Evolutionary conservation across 2,797 vertebrate genomes (phyloP).

Genomic region (Fringilla coelebs): DNA sequence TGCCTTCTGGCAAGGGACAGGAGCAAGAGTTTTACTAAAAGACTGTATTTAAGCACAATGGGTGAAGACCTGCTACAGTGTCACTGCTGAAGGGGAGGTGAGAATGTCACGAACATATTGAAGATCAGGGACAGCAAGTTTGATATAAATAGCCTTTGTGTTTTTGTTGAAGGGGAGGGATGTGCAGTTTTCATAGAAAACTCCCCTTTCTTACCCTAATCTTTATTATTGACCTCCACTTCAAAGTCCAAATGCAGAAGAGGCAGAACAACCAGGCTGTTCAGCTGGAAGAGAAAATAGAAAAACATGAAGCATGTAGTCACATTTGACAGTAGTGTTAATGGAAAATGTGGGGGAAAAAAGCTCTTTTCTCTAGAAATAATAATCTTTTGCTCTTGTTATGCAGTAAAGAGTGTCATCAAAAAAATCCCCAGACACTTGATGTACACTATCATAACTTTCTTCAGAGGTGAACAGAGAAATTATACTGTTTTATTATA

Average conservation of each 20-base stretch:
- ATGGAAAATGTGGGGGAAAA: rapidly evolving
- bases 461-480: neutral
- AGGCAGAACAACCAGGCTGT: neutral
- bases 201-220: neutral
- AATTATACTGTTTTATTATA: neutral
- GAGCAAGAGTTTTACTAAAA: constrained; percentile 31
- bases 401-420: neutral
- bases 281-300: neutral
- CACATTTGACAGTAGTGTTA: neutral
- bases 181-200: neutral
- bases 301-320: neutral
- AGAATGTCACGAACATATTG: constrained; percentile 32
- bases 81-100: constrained; percentile 58
- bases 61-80: constrained; percentile 39
- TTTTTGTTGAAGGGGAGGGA: neutral
- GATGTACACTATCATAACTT: neutral
- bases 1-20: constrained; percentile 51
- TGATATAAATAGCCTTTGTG: neutral
- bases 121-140: neutral
- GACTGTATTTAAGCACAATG: constrained; percentile 36
- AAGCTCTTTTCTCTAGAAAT: neutral
- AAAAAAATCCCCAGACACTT: neutral
- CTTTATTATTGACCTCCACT: neutral
- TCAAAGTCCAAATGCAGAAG: neutral
- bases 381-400: neutral